A percentile compares a stretch with the other conserved stretches of the same genome.
These are phyloP conservation scores for Meteorus cinctellus DNA, from an alignment of 2,888 invertebrate genomes.

Conservation along the genomic window DNA sequence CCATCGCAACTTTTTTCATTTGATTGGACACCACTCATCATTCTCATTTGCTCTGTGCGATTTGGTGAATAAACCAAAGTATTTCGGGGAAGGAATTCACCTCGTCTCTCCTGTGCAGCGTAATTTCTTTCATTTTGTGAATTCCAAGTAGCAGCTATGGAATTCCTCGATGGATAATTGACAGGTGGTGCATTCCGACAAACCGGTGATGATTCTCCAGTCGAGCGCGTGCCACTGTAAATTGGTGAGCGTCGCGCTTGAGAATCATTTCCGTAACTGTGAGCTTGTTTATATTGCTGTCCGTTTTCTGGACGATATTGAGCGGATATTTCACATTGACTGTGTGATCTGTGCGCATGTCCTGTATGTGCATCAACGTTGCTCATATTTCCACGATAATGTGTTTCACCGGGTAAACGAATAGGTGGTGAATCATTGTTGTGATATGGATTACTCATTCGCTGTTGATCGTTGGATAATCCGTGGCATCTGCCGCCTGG, in stretches of 20 bases:
- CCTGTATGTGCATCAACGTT: slow-evolving; percentile 53
- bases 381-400: slow-evolving; percentile 61
- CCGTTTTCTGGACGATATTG: slow-evolving; percentile 63
- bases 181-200: slow-evolving; percentile 58
- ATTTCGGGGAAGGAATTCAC: slow-evolving; percentile 61
- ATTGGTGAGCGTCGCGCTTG: slow-evolving; percentile 65
- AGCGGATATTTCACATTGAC: slow-evolving; percentile 55
- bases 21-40: slow-evolving; percentile 50
- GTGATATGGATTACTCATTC: slow-evolving; percentile 62
- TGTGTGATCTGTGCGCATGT: slow-evolving; percentile 58
- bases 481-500: not conserved
- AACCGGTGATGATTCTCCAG: slow-evolving; percentile 55
- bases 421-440: slow-evolving; percentile 62
- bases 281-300: slow-evolving; percentile 60
- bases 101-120: slow-evolving; percentile 48
- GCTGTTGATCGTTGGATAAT: slow-evolving; percentile 49
- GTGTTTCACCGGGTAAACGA: slow-evolving; percentile 63
- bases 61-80: slow-evolving; percentile 63
- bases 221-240: slow-evolving; percentile 53
- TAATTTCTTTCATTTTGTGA: slow-evolving; percentile 47
- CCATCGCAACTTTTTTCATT: slow-evolving; percentile 59
- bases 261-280: slow-evolving; percentile 58
- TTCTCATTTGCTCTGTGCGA: slow-evolving; percentile 60
- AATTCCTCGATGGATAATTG: slow-evolving; percentile 48
- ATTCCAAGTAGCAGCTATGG: slow-evolving; percentile 48